A percentile compares a stretch with the other conserved stretches of the same genome.
Conservation (phyloP, 2,797 vertebrate genomes). For the Aselliscus stoliczkanus region DNA sequence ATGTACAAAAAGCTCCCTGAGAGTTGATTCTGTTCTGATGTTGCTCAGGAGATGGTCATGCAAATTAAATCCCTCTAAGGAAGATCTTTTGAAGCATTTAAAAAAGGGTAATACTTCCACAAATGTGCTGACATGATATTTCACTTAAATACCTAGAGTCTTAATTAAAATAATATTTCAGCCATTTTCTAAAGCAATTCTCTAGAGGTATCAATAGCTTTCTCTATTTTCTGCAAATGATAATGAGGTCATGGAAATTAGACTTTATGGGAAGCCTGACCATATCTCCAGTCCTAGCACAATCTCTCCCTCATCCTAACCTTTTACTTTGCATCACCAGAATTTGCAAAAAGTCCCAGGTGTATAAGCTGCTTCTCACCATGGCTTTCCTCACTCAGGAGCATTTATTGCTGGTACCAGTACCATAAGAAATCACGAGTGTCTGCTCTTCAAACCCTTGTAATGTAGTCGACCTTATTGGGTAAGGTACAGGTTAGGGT, state of each 20-base stretch:
- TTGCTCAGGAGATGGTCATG: conserved; percentile 37
- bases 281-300: neutral
- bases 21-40: conserved; percentile 3
- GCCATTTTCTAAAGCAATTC: conserved; percentile 56
- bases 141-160: conserved; percentile 59
- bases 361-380: neutral
- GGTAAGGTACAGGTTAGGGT: neutral
- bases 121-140: conserved; percentile 57
- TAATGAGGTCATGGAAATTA: conserved; percentile 46
- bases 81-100: conserved; percentile 48
- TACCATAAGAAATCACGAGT: neutral
- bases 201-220: neutral
- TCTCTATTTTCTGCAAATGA: conserved; percentile 52
- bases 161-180: conserved; percentile 59
- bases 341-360: neutral
- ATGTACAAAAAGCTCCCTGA: neutral
- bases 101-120: conserved; percentile 33
- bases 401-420: neutral
- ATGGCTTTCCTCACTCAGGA: neutral
- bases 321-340: conserved; percentile 1
- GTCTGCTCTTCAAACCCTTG: neutral
- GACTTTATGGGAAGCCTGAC: neutral
- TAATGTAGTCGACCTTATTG: neutral
- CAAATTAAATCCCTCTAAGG: conserved; percentile 37
- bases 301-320: neutral